Percentiles rank a stretch among this genome's conserved stretches.
These are phyloP conservation scores for Cephus spinipes DNA, from an alignment of 2,888 invertebrate species.

Conservation along the genomic window DNA sequence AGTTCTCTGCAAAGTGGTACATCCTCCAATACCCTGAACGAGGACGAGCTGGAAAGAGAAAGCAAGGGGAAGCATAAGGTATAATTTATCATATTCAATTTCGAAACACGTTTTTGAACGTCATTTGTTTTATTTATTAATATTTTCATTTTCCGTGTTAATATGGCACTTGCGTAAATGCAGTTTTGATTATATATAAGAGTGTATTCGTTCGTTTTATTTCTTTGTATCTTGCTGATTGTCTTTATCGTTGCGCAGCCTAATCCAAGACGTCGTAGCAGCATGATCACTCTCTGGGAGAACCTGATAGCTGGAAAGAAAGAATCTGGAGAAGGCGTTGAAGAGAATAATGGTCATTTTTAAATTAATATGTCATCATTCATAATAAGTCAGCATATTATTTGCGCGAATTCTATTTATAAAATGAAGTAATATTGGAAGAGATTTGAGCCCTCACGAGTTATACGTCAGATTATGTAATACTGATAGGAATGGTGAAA, in stretches of 20 bases:
- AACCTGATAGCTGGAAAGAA: conserved; percentile 72
- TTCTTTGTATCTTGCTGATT: not conserved
- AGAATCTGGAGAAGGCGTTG: conserved; percentile 48
- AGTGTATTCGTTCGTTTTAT: not conserved
- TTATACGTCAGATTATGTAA: no score
- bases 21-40: conserved; percentile 58
- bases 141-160: not conserved
- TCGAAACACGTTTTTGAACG: not conserved
- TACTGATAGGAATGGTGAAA: not conserved
- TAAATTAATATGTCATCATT: conserved; percentile 26
- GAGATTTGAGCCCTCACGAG: not conserved
- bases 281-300: conserved; percentile 86
- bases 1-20: conserved; percentile 57
- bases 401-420: conserved; percentile 10
- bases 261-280: conserved; percentile 71
- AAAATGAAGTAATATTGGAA: conserved; percentile 5
- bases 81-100: conserved; percentile 6
- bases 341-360: conserved; percentile 50
- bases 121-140: not conserved
- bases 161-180: not conserved
- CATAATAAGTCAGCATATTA: conserved; percentile 6
- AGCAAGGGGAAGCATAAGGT: conserved; percentile 57
- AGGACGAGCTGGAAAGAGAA: conserved; percentile 57
- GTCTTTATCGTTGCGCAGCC: conserved; percentile 40
- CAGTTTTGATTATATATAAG: not conserved